Percentiles rank a stretch among this genome's conserved stretches.
Conservation (phyloP, 2,888 invertebrate species). For the Silvanus unidentatus region DNA sequence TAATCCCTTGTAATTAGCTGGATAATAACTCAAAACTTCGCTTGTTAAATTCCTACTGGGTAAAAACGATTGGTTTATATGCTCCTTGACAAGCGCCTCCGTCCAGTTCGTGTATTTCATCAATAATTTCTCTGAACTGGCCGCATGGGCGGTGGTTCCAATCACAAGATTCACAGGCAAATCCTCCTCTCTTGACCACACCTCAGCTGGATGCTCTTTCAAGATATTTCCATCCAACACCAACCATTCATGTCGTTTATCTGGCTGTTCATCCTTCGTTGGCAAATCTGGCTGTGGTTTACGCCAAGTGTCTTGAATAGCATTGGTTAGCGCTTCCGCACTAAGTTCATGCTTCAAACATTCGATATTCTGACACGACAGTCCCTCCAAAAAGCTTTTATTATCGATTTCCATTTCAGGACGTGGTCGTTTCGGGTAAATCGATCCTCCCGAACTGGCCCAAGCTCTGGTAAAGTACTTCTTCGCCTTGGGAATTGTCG, state of each 20-base stretch:
- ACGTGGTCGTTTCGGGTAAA: conserved; percentile 62
- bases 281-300: conserved; percentile 54
- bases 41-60: conserved; percentile 59
- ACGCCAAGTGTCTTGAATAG: conserved; percentile 70
- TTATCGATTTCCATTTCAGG: conserved; percentile 57
- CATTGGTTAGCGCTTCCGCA: conserved; percentile 56
- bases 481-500: conserved; percentile 53
- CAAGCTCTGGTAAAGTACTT: conserved; percentile 70
- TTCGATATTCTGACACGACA: conserved; percentile 47
- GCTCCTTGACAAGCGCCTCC: conserved; percentile 57
- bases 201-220: conserved; percentile 59
- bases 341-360: conserved; percentile 52
- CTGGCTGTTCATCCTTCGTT: conserved; percentile 49
- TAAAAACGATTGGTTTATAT: conserved; percentile 59
- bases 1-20: conserved; percentile 60
- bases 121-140: conserved; percentile 57
- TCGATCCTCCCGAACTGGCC: conserved; percentile 72
- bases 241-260: conserved; percentile 65
- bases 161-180: conserved; percentile 54
- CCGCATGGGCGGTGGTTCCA: conserved; percentile 70
- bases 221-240: conserved; percentile 64
- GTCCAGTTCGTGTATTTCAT: conserved; percentile 62
- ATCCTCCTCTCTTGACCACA: conserved; percentile 52
- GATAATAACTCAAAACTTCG: conserved; percentile 60
- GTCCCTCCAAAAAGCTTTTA: conserved; percentile 53